Conservation (phyloP, 2,113 vertebrate genomes). For the Tonatia bakeri region DNA sequence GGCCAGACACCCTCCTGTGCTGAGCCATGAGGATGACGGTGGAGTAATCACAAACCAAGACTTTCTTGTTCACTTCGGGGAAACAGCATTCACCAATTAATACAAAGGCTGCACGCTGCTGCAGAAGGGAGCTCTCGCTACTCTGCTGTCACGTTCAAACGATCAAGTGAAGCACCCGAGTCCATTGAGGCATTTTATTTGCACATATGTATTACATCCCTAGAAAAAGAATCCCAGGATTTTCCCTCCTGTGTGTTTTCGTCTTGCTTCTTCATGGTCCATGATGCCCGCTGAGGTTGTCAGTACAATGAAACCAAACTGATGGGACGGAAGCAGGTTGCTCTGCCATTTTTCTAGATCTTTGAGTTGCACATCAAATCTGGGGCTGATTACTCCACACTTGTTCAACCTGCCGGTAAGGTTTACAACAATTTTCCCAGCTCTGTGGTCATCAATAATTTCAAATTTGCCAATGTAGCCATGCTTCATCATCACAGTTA, state of each 20-base stretch:
- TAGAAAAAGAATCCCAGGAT: conserved; percentile 99
- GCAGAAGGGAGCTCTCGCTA: neutral
- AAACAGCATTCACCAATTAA: neutral
- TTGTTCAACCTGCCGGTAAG: no score
- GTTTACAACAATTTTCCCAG: no score
- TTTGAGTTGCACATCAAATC: no score
- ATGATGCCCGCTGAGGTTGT: conserved; percentile 99
- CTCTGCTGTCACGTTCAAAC: neutral
- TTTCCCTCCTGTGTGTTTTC: conserved; percentile 99
- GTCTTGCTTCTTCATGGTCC: conserved; percentile 99
- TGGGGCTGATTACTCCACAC: no score
- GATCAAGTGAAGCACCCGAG: conserved; percentile 67
- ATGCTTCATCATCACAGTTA: no score
- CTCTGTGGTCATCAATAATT: no score
- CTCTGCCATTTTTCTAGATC: no score
- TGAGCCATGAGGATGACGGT: neutral
- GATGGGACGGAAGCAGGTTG: no score
- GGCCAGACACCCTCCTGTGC: neutral
- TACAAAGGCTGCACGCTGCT: neutral
- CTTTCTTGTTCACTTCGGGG: neutral
- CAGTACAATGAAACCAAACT: conserved; percentile 97
- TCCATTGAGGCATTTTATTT: conserved; percentile 89
- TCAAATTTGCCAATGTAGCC: no score
- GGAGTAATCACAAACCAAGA: neutral
- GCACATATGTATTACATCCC: conserved; percentile 86